Conservation (phyloP, 2,113 vertebrate genomes). For the Semnopithecus entellus region DNA sequence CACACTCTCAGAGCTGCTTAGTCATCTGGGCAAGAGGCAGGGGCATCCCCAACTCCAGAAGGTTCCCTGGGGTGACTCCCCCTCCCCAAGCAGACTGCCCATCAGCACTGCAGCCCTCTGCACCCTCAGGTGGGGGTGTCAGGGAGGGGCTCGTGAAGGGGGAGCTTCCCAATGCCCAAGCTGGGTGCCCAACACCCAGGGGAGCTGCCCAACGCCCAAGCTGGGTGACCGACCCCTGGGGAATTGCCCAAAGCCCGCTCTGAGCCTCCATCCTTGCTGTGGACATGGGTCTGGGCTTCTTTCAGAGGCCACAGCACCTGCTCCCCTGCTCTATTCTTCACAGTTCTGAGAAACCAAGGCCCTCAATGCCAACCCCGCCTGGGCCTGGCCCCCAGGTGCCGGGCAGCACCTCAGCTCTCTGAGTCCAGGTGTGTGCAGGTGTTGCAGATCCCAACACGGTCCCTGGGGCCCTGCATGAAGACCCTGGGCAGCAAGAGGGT, state of each 20-base stretch:
- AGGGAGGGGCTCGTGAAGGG: accelerated
- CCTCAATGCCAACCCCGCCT: background rate
- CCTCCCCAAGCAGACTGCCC: accelerated
- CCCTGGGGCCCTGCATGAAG: accelerated
- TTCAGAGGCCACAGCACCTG: too few species aligned
- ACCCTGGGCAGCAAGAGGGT: accelerated
- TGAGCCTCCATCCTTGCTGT: background rate
- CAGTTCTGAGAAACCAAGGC: background rate
- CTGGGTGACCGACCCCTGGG: background rate
- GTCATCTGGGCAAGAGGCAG: background rate
- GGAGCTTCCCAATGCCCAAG: too few species aligned
- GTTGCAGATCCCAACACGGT: accelerated
- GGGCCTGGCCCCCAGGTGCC: background rate
- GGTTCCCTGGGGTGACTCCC: background rate
- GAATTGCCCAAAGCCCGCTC: background rate
- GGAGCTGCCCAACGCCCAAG: too few species aligned
- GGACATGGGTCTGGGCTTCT: too few species aligned
- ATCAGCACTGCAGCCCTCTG: accelerated
- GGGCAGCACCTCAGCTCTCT: background rate
- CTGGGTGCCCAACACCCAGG: too few species aligned
- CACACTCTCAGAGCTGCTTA: background rate
- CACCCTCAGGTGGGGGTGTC: accelerated
- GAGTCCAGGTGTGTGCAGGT: too few species aligned
- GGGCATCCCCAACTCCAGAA: background rate
- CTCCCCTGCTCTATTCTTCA: too few species aligned